Conservation (phyloP, 2,797 vertebrate species). For the Lithobates pipiens region DNA sequence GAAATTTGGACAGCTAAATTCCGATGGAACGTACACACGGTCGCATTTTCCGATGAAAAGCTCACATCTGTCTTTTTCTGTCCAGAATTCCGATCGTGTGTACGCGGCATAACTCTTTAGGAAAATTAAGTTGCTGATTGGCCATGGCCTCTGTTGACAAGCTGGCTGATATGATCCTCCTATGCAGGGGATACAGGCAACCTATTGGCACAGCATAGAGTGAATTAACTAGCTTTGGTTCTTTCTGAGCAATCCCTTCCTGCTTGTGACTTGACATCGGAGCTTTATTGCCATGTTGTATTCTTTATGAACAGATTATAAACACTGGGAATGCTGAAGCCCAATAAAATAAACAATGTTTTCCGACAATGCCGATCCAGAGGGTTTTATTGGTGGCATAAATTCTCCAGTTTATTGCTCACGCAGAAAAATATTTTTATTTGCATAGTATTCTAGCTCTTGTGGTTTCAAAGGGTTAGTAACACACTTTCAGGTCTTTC, state of each 20-base stretch:
- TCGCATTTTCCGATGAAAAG: too few relatives aligned
- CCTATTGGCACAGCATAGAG: too few relatives aligned
- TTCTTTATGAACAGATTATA: slow-evolving; percentile 28
- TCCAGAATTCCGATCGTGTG: too few relatives aligned
- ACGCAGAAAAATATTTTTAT: neutral
- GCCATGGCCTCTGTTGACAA: too few relatives aligned
- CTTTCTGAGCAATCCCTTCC: too few relatives aligned
- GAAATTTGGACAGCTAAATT: too few relatives aligned
- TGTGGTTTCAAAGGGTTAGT: neutral
- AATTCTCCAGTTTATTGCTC: slow-evolving; percentile 14
- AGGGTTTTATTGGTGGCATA: neutral
- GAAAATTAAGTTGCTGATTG: too few relatives aligned
- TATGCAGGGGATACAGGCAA: neutral
- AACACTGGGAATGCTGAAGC: slow-evolving; percentile 18
- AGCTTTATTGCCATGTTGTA: slow-evolving; percentile 8
- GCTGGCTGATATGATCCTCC: too few relatives aligned
- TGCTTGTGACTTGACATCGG: neutral
- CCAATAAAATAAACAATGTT: slow-evolving; percentile 23
- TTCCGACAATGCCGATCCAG: neutral
- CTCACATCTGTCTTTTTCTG: too few relatives aligned
- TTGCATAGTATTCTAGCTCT: neutral
- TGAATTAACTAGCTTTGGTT: too few relatives aligned
- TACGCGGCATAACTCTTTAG: too few relatives aligned
- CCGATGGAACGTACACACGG: too few relatives aligned
- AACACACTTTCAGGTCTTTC: neutral